Base-by-base conservation (phyloP, 2,888 invertebrate genomes). In the Latheticus oryzae region DNA sequence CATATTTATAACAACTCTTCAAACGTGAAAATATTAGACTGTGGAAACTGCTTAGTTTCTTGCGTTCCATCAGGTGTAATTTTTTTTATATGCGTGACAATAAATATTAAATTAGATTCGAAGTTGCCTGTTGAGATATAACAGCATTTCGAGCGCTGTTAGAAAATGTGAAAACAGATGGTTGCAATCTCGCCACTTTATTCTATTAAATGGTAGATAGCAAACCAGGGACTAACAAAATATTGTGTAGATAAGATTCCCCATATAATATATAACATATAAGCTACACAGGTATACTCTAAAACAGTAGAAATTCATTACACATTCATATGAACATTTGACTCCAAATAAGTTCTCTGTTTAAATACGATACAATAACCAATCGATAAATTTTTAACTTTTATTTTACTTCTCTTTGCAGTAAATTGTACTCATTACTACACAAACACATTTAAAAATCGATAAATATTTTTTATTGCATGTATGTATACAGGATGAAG, bases 101-200 rank as follows among this genome's bases (percentile, higher is more conserved):
- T 47, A 47, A 47, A 47, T 47, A 47, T 17, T 47, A 47, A 47
- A 47, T 47, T 47, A 47, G 19, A 19, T 47, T 35, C 23, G 23
- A 35, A 32, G 33, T 11, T 23, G 4, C 33, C 47, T 23, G 8
- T 32, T 33, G 43, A 19, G 47, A 33, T 11, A 16, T 13, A 30
- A 30, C 30, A 43, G 28, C 15, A 43, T 8, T 43, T 16, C 16
- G 43, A 43, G 16, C 28, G 43, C 30, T 8, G 21, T 24, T 47
- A 24, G 47, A 47, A 47, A 47, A 47, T 47, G 47, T 33, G 47
- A 23, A 32, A 47, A 47, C 47, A 33, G 23, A 47, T 47, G 32
- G 47, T 23, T 35, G 47, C 47, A 47, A 47, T 47, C 47, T 33
- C 33, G 33, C 23, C 47, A 33, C 23, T 33, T 47, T 47, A 47